Evolutionary conservation across 2,797 vertebrate genomes (phyloP), one percentile per base, ranked within the genome.

Genomic region (Helicolenus hilgendorfi): DNA sequence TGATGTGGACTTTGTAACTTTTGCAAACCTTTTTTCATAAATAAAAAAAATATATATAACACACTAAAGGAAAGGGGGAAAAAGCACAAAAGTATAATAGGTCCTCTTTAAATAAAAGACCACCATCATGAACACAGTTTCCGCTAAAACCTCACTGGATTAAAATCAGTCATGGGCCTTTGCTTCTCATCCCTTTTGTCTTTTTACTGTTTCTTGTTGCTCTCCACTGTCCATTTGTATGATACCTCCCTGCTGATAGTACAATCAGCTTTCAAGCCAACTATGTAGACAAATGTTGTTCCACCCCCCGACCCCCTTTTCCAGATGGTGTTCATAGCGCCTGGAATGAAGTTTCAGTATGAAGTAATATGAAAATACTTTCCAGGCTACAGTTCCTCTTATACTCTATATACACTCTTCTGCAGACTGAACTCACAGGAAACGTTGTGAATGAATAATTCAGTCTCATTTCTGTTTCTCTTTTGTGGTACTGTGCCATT

Each of bases 401-500:
- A 11, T 24, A 4, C 15, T 58, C 2, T 29, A 4, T 6, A 5
- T n/a, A 2, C 3, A 14, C 58, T n/a, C 1, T 35, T 3, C 5
- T 20, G 49, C 18, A 45, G 20, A 45, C 1, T 70, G 2, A 55
- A 36, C 26, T 31, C n/a, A 45, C 7, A 59, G 41, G 45, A 53
- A 53, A 20, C n/a, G 18, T 49, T 20, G 18, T 53, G 18, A 49
- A 20, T 49, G 8, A 11, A 10, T 55, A 55, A 55, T 55, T n/a
- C 53, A n/a, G 20, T 55, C 7, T n/a, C 1, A n/a, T 22, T 69
- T 5, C 9, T 0, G 1, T 45, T 45, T 18, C 15, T 35, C 26
- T 5, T 0, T 27, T 72, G 22, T 31, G 26, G 4, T 11, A 2
- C 7, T 20, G 7, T 2, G 0, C 0, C 1, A 6, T 55, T 11